Evolutionary conservation across 2,888 invertebrate species (phyloP), one percentile per base, ranked within the genome.

Genomic region (Diaprepes abbreviatus): DNA sequence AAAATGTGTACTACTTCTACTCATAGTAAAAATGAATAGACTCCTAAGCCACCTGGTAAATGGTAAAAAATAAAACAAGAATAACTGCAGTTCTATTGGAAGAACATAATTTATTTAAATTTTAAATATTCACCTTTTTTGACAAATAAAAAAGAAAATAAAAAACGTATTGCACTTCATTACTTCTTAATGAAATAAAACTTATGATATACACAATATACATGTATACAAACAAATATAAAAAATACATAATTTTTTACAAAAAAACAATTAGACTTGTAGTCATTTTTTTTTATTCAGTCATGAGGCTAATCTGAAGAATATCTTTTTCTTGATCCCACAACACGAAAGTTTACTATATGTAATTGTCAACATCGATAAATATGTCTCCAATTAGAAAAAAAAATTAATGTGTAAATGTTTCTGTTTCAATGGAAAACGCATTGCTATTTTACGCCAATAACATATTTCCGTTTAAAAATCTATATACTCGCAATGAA

Each of bases 81-180:
- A 24, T 28, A 33, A 5, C 38, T 52, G 21, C 17, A 62, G 40
- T 52, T 50, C 52, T 62, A 62, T 36, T 55, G 62, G 60, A 67
- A 62, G 67, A 67, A 67, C 67, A 67, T 54, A 62, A 62, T 62
- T 62, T 67, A 67, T 67, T 67, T 54, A 45, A 48, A 36, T 66
- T 36, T 54, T 40, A 54, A 54, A 54, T 64, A 64, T 66, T 59
- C 66, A 66, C 66, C 59, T 45, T 50, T 54, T 66, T 63, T 43
- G 58, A 68, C 63, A 69, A 69, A 69, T 58, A 59, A 64, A 69
- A 69, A 64, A 64, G 40, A 60, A 57, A 55, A 63, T 60, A 69
- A 69, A 69, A 69, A 69, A 64, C 14, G 54, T 69, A 69, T 69
- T 69, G 69, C 69, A 69, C 64, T 69, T 69, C 64, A 63, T 63